These are phyloP conservation scores for Cichladusa arquata DNA, from an alignment of 2,113 vertebrate genomes.

Conservation along the genomic window DNA sequence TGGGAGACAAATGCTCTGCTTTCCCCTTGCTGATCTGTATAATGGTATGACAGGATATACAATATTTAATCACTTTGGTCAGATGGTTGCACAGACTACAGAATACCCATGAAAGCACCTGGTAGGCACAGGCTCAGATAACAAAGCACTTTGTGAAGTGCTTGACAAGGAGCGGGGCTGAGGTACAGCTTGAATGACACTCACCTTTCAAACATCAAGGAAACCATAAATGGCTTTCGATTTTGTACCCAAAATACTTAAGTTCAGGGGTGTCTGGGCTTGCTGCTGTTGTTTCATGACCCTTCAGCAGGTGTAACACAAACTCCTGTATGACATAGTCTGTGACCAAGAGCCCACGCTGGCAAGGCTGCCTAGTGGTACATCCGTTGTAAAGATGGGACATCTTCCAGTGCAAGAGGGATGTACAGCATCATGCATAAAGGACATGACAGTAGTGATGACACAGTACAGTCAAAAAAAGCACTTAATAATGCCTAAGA, in stretches of 20 bases:
- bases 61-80: neutral
- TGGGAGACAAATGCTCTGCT: accelerated
- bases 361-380: neutral
- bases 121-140: neutral
- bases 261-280: neutral
- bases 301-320: neutral
- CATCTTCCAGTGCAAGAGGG: neutral
- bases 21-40: neutral
- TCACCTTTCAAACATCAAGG: accelerated
- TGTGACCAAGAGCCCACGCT: neutral
- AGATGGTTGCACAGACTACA: neutral
- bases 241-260: neutral
- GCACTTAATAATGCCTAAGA: neutral
- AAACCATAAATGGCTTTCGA: neutral
- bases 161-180: neutral
- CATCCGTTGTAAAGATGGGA: neutral
- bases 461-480: neutral
- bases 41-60: neutral
- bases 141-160: neutral
- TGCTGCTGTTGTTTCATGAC: neutral
- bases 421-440: neutral
- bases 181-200: neutral
- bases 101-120: neutral
- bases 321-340: neutral
- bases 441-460: neutral